These are phyloP conservation scores for Labia minor DNA, from an alignment of 2,888 invertebrate genomes.

Conservation along the genomic window DNA sequence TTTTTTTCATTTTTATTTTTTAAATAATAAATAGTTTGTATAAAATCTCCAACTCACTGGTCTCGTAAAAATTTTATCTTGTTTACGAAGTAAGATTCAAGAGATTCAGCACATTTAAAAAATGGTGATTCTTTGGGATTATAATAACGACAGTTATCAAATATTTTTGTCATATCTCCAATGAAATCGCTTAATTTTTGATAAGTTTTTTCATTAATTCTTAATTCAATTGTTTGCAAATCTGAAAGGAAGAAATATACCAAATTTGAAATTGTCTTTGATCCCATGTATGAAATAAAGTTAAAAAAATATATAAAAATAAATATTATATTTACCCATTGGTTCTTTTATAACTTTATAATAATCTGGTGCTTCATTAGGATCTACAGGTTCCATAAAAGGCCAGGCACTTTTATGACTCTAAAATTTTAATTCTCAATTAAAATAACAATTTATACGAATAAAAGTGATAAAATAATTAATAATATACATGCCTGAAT, in stretches of 20 bases:
- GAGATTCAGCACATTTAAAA: conserved; percentile 88
- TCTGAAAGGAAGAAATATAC: conserved; percentile 48
- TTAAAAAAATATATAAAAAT: conserved; percentile 18
- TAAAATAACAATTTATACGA: background rate
- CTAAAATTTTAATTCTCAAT: conserved; percentile 42
- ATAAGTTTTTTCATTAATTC: conserved; percentile 73
- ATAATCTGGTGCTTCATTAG: conserved; percentile 91
- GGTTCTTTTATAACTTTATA: conserved; percentile 92
- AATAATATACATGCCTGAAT: conserved; percentile 51
- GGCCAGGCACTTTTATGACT: conserved; percentile 95
- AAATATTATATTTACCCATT: conserved; percentile 60
- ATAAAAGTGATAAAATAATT: background rate
- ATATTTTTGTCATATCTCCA: conserved; percentile 95
- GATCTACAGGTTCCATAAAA: conserved; percentile 94
- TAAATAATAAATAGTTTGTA: conserved; percentile 29
- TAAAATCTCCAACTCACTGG: conserved; percentile 42
- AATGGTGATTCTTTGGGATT: conserved; percentile 92
- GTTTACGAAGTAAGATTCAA: conserved; percentile 91
- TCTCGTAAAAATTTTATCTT: conserved; percentile 82
- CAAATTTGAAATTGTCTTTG: conserved; percentile 14
- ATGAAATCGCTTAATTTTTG: conserved; percentile 87
- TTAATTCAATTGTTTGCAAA: conserved; percentile 80
- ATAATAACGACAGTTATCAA: conserved; percentile 97
- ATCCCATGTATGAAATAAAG: conserved; percentile 18
- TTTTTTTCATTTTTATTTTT: too few species aligned